Evolutionary conservation across 2,797 vertebrate genomes (phyloP), one percentile per base, ranked within the genome.

Genomic region (Aphelocoma californica): DNA sequence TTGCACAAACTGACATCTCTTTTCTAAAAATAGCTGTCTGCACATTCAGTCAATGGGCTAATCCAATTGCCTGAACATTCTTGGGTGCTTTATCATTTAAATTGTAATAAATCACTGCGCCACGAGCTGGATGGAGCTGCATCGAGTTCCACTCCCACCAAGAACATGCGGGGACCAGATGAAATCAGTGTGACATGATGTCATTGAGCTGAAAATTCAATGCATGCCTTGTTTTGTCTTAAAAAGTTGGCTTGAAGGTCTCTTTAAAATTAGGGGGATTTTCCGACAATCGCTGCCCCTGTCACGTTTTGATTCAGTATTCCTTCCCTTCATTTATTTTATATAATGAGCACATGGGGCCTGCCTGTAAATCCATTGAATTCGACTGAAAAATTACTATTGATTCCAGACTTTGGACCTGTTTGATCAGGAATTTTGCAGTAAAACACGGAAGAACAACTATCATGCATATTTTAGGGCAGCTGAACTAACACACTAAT

Each of bases 1-100:
- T 48, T 91, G 95, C 94, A 77, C 93, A 93, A 95, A 84, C 90
- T 90, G 74, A 92, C 96, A 96, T 92, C 67, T 92, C 94, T 93
- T 71, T 70, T 74, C 97, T 96, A 97, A 97, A 98, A 97, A 97
- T 97, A 97, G 96, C 92, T 94, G 94, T 96, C 93, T 96, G 97
- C 93, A 84, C 96, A 94, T 64, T 96, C 96, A 96, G 97, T 97
- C 98, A 97, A 93, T 96, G 97, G 96, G 94, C 90, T 96, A 97
- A 98, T 97, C 97, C 97, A 97, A 97, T 97, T 97, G 97, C 97
- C 97, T 94, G 93, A 93, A 88, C 97, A 96, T 97, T 98, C 96
- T 86, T 96, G 96, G 95, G 95, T 92, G 96, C 97, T 98, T 98
- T 97, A 96, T 97, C 97, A 96, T 97, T 97, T 88, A 97, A 96